phyloP scores from a whole-genome alignment of 2,113 vertebrate genomes.

The Paramisgurnus dabryanus region DNA sequence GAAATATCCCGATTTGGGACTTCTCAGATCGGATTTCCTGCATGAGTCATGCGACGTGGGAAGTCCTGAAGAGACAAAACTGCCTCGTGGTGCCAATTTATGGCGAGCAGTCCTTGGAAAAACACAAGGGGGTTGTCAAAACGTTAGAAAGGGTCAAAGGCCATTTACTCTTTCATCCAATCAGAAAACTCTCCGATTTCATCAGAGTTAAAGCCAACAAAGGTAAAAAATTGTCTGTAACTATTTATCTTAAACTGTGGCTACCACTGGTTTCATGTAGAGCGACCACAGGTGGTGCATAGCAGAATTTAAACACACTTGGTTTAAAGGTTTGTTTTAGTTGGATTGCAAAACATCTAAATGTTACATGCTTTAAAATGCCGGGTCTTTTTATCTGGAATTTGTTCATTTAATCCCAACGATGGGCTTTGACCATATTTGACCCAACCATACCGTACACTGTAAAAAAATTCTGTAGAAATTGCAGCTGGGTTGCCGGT shows the following conservation, averaged over 20 bases:
- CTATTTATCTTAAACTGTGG: neutral
- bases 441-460: too few relatives aligned
- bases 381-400: too few relatives aligned
- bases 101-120: conserved; percentile 10
- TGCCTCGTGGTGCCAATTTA: conserved; percentile 29
- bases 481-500: too few relatives aligned
- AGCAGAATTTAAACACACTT: too few relatives aligned
- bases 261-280: too few relatives aligned
- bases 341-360: too few relatives aligned
- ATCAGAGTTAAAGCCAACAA: conserved; percentile 1
- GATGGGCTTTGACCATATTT: too few relatives aligned
- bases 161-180: conserved; percentile 11
- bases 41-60: conserved; percentile 30
- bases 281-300: too few relatives aligned
- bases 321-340: too few relatives aligned
- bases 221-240: neutral
- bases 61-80: conserved; percentile 14
- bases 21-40: conserved; percentile 43
- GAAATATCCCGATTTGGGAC: conserved; percentile 34
- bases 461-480: too few relatives aligned
- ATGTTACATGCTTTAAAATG: too few relatives aligned
- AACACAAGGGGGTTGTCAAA: conserved; percentile 30
- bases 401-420: too few relatives aligned
- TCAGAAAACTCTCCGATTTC: neutral
- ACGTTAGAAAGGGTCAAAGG: conserved; percentile 26